phyloP scores from a whole-genome alignment of 2,113 vertebrate genomes.

The Diglossa brunneiventris region DNA sequence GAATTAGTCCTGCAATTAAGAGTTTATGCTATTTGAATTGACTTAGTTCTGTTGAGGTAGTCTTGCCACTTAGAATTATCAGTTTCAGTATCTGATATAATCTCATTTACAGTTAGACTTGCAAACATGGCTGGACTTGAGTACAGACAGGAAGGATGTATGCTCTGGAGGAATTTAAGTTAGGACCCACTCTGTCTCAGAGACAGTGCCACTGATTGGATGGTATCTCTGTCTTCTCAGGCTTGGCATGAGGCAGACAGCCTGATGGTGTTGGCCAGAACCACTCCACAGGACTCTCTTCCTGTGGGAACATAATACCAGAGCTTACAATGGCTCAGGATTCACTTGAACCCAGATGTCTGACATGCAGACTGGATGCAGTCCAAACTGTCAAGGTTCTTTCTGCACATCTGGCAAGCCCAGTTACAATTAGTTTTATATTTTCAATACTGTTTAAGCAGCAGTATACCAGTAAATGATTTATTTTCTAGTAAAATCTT shows the following conservation, averaged over 20 bases:
- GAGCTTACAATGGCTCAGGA: conserved; percentile 1
- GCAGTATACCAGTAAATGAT: not conserved
- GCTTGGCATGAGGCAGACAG: not conserved
- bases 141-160: not conserved
- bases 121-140: not conserved
- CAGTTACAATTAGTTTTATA: not conserved
- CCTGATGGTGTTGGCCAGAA: not conserved
- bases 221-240: not conserved
- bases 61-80: not conserved
- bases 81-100: not conserved
- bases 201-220: not conserved
- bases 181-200: not conserved
- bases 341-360: not conserved
- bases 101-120: not conserved
- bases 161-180: not conserved
- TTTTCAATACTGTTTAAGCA: conserved; percentile 4
- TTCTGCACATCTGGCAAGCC: conserved; percentile 21
- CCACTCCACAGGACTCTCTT: not conserved
- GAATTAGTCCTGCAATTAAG: not conserved
- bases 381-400: conserved; percentile 13
- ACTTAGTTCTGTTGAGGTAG: not conserved
- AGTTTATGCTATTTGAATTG: not conserved
- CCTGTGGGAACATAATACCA: not conserved
- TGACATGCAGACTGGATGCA: conserved; percentile 16
- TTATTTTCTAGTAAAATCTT: conserved; percentile 2